phyloP scores from a whole-genome alignment of 2,113 vertebrate species.

The Sus scrofa region DNA sequence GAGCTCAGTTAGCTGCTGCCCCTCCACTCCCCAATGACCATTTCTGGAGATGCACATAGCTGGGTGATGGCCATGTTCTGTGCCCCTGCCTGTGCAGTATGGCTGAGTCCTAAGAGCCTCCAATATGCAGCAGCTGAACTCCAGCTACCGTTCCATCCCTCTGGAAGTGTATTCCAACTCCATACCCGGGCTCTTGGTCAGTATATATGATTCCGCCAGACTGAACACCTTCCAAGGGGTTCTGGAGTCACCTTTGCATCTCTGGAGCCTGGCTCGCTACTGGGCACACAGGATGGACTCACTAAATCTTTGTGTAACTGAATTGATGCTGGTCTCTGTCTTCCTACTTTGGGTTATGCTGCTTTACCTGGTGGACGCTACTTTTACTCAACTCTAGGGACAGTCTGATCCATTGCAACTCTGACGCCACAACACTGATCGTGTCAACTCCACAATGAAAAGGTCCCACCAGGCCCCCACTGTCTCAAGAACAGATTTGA shows the following conservation, averaged over 20 bases:
- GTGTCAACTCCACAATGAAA: background rate
- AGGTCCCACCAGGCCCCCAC: background rate
- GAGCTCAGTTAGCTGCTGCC: background rate
- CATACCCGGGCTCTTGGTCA: background rate
- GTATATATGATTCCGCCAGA: fast-evolving
- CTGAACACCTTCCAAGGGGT: background rate
- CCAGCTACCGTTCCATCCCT: background rate
- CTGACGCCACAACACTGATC: background rate
- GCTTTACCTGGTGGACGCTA: background rate
- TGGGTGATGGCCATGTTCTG: fast-evolving
- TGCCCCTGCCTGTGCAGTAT: fast-evolving
- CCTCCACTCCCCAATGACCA: background rate
- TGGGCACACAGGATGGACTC: background rate
- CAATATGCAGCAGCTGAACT: background rate
- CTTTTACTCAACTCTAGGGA: background rate
- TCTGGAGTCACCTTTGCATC: background rate
- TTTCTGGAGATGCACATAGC: background rate
- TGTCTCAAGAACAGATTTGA: background rate
- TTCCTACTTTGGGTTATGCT: too few relatives aligned
- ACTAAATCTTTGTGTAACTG: background rate
- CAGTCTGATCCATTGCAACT: background rate
- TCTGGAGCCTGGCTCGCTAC: background rate
- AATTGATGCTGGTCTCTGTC: background rate
- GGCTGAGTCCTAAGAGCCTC: background rate
- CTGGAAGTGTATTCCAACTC: fast-evolving